A percentile compares a stretch with the other conserved stretches of the same genome.
Conservation (phyloP, 2,113 vertebrate genomes). For the Lophochroa leadbeateri region DNA sequence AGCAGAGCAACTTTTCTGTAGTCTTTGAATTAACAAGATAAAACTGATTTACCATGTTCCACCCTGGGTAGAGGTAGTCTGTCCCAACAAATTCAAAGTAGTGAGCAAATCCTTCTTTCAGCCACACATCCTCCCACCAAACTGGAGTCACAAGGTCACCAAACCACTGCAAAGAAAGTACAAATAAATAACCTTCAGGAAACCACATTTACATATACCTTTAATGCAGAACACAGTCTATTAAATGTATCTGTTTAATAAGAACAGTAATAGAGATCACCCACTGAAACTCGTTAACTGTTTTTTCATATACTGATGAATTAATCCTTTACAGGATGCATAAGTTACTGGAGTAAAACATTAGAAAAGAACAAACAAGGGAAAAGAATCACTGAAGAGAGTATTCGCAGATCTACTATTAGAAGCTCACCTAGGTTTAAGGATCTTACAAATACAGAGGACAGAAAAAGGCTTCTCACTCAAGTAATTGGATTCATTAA, state of each 20-base stretch:
- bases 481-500: background rate
- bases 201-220: background rate
- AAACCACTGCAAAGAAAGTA: constrained; percentile 87
- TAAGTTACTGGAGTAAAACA: background rate
- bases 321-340: background rate
- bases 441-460: background rate
- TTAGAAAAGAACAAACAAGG: background rate
- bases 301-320: background rate
- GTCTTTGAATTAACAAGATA: background rate
- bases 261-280: background rate
- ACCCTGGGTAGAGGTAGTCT: constrained; percentile 97
- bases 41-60: constrained; percentile 91
- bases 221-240: background rate
- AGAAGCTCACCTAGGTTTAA: background rate
- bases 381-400: background rate
- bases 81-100: constrained; percentile 97
- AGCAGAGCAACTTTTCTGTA: background rate
- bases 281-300: background rate
- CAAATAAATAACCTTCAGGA: background rate
- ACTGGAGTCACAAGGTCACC: constrained; percentile 96
- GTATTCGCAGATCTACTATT: background rate
- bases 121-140: constrained; percentile 99
- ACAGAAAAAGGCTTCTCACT: background rate
- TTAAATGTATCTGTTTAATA: background rate
- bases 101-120: constrained; percentile 97